These are phyloP conservation scores for Caenorhabditis inopinata DNA, from an alignment of 1,140 invertebrate genomes.

Conservation along the genomic window DNA sequence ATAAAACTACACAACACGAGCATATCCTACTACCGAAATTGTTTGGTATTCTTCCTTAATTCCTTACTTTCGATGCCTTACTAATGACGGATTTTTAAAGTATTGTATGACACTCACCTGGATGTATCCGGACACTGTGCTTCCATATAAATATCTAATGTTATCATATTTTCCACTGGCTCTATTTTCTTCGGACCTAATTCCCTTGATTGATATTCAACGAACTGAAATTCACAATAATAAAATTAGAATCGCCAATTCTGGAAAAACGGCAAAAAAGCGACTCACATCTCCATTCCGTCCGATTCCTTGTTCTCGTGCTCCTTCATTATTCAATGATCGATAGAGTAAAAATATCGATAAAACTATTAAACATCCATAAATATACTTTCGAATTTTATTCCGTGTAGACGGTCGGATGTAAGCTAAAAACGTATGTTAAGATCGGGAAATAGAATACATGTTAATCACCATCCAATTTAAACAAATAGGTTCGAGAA, in stretches of 20 bases:
- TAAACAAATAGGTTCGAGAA: too few species aligned
- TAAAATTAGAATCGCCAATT: too few species aligned
- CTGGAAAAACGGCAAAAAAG: too few species aligned
- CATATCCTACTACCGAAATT: too few species aligned
- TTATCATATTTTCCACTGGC: constrained; percentile 40
- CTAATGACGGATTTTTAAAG: too few species aligned
- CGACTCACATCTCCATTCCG: not conserved
- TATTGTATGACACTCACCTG: too few species aligned
- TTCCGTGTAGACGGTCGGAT: not conserved
- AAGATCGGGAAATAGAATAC: too few species aligned
- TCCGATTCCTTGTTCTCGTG: not conserved
- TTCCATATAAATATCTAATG: constrained; percentile 59
- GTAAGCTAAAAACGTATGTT: not conserved
- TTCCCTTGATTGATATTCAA: not conserved
- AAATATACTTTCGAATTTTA: constrained; percentile 8
- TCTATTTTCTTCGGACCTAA: not conserved
- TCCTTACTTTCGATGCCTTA: too few species aligned
- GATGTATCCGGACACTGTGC: constrained; percentile 65
- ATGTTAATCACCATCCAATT: too few species aligned
- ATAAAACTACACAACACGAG: too few species aligned
- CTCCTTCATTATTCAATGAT: not conserved
- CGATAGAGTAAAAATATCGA: not conserved
- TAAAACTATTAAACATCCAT: not conserved
- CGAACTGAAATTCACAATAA: constrained; percentile 23
- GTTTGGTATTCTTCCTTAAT: too few species aligned